phyloP scores from a whole-genome alignment of 2,888 invertebrate species.

The Rhagonycha lutea region DNA sequence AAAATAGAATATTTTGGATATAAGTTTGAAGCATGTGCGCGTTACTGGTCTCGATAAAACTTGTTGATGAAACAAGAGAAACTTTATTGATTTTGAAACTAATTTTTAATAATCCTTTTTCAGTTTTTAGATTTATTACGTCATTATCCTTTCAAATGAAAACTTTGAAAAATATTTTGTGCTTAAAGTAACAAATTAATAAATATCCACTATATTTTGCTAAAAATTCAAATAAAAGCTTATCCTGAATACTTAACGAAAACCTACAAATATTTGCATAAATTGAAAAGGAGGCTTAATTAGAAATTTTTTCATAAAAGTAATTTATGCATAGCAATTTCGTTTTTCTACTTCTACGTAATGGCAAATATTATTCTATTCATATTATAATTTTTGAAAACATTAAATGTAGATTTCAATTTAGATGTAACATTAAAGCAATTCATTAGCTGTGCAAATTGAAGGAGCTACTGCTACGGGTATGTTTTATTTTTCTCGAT shows the following conservation, averaged over 20 bases:
- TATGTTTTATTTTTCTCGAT: constrained; percentile 8
- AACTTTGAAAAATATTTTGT: not conserved
- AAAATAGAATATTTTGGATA: not conserved
- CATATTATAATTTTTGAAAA: not conserved
- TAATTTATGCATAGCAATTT: not conserved
- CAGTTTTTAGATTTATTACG: not conserved
- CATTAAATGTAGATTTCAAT: not conserved
- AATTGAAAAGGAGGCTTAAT: not conserved
- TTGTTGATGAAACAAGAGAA: not conserved
- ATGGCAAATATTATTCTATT: not conserved
- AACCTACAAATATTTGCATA: not conserved
- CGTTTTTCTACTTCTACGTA: not conserved
- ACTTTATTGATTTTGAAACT: not conserved
- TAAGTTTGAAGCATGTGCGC: not conserved
- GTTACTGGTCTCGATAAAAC: not conserved
- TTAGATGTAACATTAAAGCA: not conserved
- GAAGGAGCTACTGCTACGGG: constrained; percentile 21
- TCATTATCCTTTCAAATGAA: not conserved
- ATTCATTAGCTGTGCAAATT: constrained; percentile 1
- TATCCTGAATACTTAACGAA: not conserved
- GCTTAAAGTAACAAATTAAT: not conserved
- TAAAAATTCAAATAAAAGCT: not conserved
- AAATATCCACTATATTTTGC: not conserved
- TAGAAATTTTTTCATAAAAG: not conserved
- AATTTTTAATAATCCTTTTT: not conserved